Evolutionary conservation across 2,888 invertebrate species (phyloP).

Genomic region (Caenorhabditis macrosperma): DNA sequence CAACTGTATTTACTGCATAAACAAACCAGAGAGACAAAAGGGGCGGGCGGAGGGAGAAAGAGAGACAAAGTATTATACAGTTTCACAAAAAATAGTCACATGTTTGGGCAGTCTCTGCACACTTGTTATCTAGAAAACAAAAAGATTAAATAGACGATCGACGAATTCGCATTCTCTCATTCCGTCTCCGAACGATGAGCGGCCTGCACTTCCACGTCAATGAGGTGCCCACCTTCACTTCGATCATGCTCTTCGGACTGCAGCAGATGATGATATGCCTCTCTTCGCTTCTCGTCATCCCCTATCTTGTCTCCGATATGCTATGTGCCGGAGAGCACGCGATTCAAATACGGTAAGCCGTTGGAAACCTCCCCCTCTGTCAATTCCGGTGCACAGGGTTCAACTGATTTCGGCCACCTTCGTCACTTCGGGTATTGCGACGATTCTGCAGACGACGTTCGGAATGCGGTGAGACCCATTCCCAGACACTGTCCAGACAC

Average conservation of each 20-base stretch:
- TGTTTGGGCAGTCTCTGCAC: conserved; percentile 28
- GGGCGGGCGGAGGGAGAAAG: conserved; percentile 26
- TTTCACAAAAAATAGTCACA: conserved; percentile 33
- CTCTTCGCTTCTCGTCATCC: conserved; percentile 74
- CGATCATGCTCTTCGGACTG: conserved; percentile 50
- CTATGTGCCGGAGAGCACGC: conserved; percentile 73
- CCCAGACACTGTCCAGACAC: background rate
- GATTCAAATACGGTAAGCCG: conserved; percentile 63
- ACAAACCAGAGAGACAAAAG: conserved; percentile 31
- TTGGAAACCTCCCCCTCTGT: too few relatives aligned
- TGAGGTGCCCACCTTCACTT: conserved; percentile 42
- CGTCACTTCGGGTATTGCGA: conserved; percentile 75
- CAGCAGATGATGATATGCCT: conserved; percentile 77
- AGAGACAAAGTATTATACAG: conserved; percentile 28
- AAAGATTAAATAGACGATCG: conserved; percentile 30
- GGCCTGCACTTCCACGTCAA: conserved; percentile 55
- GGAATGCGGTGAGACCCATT: conserved; percentile 65
- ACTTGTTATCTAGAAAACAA: conserved; percentile 50
- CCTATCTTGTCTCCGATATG: conserved; percentile 72
- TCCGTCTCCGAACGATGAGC: conserved; percentile 4
- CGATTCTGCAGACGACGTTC: conserved; percentile 74
- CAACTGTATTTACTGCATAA: conserved; percentile 19
- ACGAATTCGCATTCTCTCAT: background rate
- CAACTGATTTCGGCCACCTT: conserved; percentile 75
- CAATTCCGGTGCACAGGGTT: too few relatives aligned